Base-by-base conservation (phyloP, 2,888 invertebrate species). In the Drosophila mimica region DNA sequence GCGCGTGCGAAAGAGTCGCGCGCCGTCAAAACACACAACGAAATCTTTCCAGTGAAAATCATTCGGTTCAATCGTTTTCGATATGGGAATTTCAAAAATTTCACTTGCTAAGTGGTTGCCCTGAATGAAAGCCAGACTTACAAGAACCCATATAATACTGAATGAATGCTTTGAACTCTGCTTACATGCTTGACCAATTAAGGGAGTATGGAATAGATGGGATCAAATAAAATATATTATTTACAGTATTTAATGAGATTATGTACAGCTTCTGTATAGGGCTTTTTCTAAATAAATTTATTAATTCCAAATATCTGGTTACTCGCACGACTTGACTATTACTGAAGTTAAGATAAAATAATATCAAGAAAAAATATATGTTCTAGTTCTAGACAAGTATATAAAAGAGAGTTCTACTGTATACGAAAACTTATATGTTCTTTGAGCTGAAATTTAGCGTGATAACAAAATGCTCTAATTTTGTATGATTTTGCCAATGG, bases 31-130 rank as follows among this genome's bases (percentile, higher is more conserved):
- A 56, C 58, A 78, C 70, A 86, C 80, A 83, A 58, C 74, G 63
- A 71, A 76, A 73, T 76, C 63, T 67, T 67, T 48, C 28, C 60
- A 61, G 67, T 59, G 70, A 75, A 78, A 79, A 76, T 64, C 63
- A 70, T 61, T 66, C 58, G 46, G 54, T 61, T 74, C 62, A 54
- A 66, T 54, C 53, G 57, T 56, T 65, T 80, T 76, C 59, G 67
- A 62, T 82, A 68, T 81, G 79, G 81, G 79, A 86, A 83, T 86
- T 70, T 36, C 57, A 71, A 71, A 73, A 70, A 84, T 82, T 74
- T 59, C 68, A 82, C 59, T 58, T 80, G 84, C 76, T 87, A 87
- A 84, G 70, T 84, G 77, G 66, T 28, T 65, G 70, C 62, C 61
- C 70, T 68, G 79, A 78, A 74, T 77, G 77, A 61, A 46, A 53